Evolutionary conservation across 2,797 vertebrate genomes (phyloP).

Genomic region (Anabacerthia variegaticeps): DNA sequence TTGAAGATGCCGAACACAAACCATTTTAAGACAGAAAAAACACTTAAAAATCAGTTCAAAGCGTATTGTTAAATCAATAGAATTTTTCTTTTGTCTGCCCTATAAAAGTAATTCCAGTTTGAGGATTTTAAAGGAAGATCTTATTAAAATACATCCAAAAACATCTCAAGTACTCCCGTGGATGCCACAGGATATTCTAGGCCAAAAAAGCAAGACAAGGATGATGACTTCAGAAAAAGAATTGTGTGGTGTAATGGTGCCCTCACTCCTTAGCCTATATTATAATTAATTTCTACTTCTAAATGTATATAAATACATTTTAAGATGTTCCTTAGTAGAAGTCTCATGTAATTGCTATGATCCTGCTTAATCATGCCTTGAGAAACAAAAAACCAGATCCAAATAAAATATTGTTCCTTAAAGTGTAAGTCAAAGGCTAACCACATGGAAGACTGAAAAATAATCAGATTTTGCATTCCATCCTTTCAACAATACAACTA

Average conservation of each 20-base stretch:
- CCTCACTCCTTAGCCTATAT: conserved; percentile 38
- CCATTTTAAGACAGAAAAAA: neutral
- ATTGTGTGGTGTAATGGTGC: neutral
- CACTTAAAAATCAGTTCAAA: neutral
- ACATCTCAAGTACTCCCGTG: neutral
- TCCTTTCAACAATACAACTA: conserved; percentile 93
- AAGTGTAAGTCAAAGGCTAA: conserved; percentile 75
- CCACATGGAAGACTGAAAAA: conserved; percentile 76
- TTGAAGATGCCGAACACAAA: neutral
- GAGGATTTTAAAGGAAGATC: neutral
- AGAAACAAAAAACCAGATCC: conserved; percentile 70
- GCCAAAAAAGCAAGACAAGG: neutral
- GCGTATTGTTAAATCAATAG: neutral
- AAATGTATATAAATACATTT: conserved; percentile 62
- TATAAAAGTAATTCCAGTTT: neutral
- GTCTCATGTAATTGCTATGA: conserved; percentile 66
- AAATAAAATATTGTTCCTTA: conserved; percentile 70
- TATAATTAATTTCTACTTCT: conserved; percentile 49
- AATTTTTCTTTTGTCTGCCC: neutral
- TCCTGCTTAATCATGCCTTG: conserved; percentile 72
- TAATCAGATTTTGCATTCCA: conserved; percentile 75
- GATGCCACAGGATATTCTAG: neutral
- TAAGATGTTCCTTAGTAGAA: conserved; percentile 57
- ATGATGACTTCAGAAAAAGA: conserved; percentile 17
- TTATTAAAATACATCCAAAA: neutral